These are phyloP conservation scores for Phyto melanocephala DNA, from an alignment of 2,888 invertebrate genomes.

Conservation along the genomic window DNA sequence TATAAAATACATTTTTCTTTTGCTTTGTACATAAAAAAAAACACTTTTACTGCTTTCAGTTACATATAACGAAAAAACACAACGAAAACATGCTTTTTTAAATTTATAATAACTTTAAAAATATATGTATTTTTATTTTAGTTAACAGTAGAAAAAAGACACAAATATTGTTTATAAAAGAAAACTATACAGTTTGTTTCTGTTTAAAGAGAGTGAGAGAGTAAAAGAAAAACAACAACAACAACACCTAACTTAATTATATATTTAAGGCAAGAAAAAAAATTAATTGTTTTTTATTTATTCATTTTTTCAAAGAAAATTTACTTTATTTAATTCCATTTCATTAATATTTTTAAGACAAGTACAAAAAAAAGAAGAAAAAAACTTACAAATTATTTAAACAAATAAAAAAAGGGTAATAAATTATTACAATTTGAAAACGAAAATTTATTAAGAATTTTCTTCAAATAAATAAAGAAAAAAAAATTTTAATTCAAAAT, in stretches of 20 bases:
- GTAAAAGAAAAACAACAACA: conserved; percentile 21
- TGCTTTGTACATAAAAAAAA: conserved; percentile 50
- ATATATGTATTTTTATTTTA: neutral
- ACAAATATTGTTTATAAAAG: neutral
- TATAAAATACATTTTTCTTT: conserved; percentile 47
- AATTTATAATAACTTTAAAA: neutral
- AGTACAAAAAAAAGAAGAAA: conserved; percentile 38
- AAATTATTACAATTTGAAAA: neutral
- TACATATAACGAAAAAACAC: conserved; percentile 28
- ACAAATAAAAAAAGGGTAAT: neutral
- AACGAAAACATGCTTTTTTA: conserved; percentile 56
- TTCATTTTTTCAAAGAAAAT: conserved; percentile 16
- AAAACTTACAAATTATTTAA: conserved; percentile 44
- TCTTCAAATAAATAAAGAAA: conserved; percentile 1
- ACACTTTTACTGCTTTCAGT: conserved; percentile 62
- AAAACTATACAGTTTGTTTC: neutral
- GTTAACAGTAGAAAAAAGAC: neutral
- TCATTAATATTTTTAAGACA: conserved; percentile 25
- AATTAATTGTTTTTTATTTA: conserved; percentile 7
- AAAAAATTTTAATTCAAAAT: neutral
- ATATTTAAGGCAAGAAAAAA: conserved; percentile 14
- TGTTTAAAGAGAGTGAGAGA: conserved; percentile 10
- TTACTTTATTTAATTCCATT: conserved; percentile 56
- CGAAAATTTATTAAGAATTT: neutral
- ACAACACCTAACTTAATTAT: conserved; percentile 39